Base-by-base conservation (phyloP, 2,888 invertebrate species). In the Ischnus inquisitorius region DNA sequence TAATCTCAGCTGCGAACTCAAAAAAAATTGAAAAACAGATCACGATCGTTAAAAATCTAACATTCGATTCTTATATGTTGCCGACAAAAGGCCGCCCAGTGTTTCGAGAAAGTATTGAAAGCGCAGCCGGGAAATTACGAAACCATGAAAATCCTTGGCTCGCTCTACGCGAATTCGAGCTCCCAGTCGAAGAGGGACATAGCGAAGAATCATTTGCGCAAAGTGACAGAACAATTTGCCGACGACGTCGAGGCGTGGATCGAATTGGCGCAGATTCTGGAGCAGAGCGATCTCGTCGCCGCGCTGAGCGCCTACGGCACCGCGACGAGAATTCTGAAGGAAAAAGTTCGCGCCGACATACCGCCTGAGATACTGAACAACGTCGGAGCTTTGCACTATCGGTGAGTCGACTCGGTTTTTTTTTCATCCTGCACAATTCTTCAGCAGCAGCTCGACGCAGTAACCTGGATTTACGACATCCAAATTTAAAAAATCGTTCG, bases 171-270 rank as follows among this genome's bases (percentile, higher is more conserved):
- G 0, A 97, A 96, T 91, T 98, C 98, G 0, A 95, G 96, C 16
- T 98, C 97, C 2, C 98, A 98, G 92, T 97, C 98, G 0, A 98
- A 98, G 93, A 95, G 98, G 8, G 98, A 99, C 89, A 97, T 98
- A 86, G 99, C 99, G 0, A 97, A 98, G 92, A 97, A 97, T 89
- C 98, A 98, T 93, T 94, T 99, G 72, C 97, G 98, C 92, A 99
- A 99, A 94, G 97, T 97, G 25, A 98, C 99, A 0, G 98, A 99
- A 92, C 98, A 99, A 94, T 98, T 98, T 93, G 98, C 99, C 0
- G 99, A 99, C 89, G 99, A 99, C 93, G 98, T 99, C 1, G 99
- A 99, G 93, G 99, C 99, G 0, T 99, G 99, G 99, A 99, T 99
- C 88, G 99, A 99, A 93, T 94, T 99, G 86, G 99, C 99, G 0